Conservation (phyloP, 2,888 invertebrate species). For the Phengaris arion region DNA sequence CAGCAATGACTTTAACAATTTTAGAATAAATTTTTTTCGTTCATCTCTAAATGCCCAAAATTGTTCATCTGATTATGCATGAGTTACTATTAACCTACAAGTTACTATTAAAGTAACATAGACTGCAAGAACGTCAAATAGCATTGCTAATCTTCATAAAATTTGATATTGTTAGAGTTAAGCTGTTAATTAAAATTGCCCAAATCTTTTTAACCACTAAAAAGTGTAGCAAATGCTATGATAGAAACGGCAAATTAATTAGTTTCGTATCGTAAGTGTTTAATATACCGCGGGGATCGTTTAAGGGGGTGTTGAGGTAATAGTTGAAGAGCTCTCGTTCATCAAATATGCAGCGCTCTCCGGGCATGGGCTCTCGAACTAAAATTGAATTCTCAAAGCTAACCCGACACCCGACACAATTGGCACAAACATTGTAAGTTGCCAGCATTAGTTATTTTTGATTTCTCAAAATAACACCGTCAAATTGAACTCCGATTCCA, state of each 20-base stretch:
- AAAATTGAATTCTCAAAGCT: constrained; percentile 51
- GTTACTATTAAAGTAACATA: no score
- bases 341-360: constrained; percentile 71
- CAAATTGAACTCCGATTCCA: constrained; percentile 5
- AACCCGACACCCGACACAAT: constrained; percentile 48
- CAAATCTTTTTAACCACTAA: neutral
- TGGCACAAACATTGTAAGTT: constrained; percentile 32
- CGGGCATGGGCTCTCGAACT: constrained; percentile 42
- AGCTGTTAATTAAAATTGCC: neutral
- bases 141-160: no score
- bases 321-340: constrained; percentile 58
- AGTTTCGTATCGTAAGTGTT: constrained; percentile 35
- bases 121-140: no score
- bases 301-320: constrained; percentile 57
- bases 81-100: no score
- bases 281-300: constrained; percentile 54
- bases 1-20: no score
- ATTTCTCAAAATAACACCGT: constrained; percentile 33
- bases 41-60: no score
- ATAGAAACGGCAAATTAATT: constrained; percentile 14
- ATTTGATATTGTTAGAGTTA: neutral
- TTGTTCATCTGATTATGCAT: no score
- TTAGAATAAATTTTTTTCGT: no score
- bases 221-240: constrained; percentile 6
- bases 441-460: constrained; percentile 31